Conservation (phyloP, 1,140 invertebrate species). For the Araneus ventricosus region DNA sequence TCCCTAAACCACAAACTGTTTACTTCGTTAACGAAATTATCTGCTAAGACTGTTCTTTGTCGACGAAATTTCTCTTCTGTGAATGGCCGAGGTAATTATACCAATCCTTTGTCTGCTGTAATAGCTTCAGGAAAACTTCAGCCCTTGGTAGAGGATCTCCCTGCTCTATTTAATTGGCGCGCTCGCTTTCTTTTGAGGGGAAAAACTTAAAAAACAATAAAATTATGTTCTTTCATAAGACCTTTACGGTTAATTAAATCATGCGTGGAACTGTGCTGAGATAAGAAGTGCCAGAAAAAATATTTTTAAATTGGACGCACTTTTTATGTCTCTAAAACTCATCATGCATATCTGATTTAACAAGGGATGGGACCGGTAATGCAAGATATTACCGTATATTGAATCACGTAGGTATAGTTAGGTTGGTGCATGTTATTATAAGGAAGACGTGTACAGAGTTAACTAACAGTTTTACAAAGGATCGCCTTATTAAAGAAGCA, state of each 20-base stretch:
- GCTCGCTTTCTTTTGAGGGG: not conserved
- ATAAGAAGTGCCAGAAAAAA: not conserved
- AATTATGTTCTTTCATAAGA: constrained; percentile 18
- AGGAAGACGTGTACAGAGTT: no score
- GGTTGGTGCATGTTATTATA: no score
- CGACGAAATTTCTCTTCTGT: constrained; percentile 12
- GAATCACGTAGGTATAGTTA: no score
- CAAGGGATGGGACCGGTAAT: no score
- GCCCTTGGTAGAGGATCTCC: not conserved
- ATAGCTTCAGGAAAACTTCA: not conserved
- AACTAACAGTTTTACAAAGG: no score
- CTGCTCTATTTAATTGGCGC: constrained; percentile 22
- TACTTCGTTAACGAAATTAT: constrained; percentile 56
- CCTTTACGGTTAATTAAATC: constrained; percentile 12
- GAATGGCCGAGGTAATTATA: constrained; percentile 37
- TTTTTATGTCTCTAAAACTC: not conserved
- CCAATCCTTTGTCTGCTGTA: constrained; percentile 35
- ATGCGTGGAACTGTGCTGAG: not conserved
- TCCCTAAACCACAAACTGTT: constrained; percentile 34
- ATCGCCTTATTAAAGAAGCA: no score
- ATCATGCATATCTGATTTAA: no score
- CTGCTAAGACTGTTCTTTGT: not conserved
- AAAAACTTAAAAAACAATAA: constrained; percentile 30
- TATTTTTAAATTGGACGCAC: not conserved
- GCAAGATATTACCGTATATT: no score